Conservation (phyloP, 1,140 invertebrate species). For the Pogonomyrmex californicus region DNA sequence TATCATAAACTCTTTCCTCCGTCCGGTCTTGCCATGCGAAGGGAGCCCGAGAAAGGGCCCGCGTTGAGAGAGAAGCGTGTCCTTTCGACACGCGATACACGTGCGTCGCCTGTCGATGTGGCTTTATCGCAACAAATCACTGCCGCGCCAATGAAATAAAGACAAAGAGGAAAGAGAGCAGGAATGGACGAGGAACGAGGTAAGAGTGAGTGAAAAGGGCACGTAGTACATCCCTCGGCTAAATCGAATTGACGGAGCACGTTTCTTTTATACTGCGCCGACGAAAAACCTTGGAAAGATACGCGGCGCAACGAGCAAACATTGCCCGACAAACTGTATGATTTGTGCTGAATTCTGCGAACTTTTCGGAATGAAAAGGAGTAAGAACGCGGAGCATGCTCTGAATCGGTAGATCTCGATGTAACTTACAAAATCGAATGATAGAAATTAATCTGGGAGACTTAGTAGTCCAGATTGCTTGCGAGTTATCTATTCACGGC, state of each 20-base stretch:
- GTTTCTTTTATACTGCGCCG: constrained; percentile 32
- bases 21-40: constrained; percentile 36
- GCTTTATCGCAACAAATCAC: constrained; percentile 84
- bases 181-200: neutral
- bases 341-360: constrained; percentile 39
- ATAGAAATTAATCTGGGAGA: constrained; percentile 19
- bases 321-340: constrained; percentile 39
- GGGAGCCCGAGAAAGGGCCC: constrained; percentile 37
- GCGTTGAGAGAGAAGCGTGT: constrained; percentile 49
- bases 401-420: constrained; percentile 11
- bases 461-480: neutral
- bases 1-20: constrained; percentile 82
- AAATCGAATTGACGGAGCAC: constrained; percentile 73
- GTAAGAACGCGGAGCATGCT: constrained; percentile 28
- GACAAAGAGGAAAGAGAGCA: constrained; percentile 62
- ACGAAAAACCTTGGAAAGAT: constrained; percentile 33
- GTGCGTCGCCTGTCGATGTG: constrained; percentile 84
- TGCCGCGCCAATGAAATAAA: constrained; percentile 73
- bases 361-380: constrained; percentile 32
- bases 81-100: constrained; percentile 81
- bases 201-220: constrained; percentile 65
- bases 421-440: constrained; percentile 35
- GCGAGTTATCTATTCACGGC: neutral
- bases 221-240: constrained; percentile 68
- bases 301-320: constrained; percentile 37